Evolutionary conservation across 2,113 vertebrate species (phyloP).

Genomic region (Hippocampus guttulatus): DNA sequence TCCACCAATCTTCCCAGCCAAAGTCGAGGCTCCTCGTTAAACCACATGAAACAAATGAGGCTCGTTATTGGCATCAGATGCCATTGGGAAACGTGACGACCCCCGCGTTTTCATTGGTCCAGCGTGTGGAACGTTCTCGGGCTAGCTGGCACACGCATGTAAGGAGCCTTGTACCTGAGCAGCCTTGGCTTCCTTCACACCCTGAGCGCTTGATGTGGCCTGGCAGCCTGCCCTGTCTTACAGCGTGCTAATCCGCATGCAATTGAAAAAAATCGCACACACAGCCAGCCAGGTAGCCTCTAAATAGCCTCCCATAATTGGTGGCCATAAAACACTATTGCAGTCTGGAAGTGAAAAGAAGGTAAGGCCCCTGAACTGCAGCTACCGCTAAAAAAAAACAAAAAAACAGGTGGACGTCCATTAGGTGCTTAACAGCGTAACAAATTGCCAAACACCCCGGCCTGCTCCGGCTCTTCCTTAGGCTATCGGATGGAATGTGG

Average conservation of each 20-base stretch:
- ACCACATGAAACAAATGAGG: conserved; percentile 75
- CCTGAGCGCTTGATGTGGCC: conserved; percentile 57
- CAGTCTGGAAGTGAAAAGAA: conserved; percentile 66
- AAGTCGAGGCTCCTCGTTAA: conserved; percentile 60
- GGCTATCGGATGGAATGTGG: conserved; percentile 61
- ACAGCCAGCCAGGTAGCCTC: conserved; percentile 59
- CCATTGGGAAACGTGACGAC: conserved; percentile 27
- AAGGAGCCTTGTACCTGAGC: conserved; percentile 39
- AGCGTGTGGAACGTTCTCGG: not conserved
- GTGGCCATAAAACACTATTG: conserved; percentile 68
- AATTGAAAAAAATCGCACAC: conserved; percentile 60
- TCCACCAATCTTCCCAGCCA: conserved; percentile 40
- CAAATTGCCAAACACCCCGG: conserved; percentile 71
- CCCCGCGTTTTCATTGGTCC: conserved; percentile 1
- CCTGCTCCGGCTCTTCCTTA: conserved; percentile 51
- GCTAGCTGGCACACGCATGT: conserved; percentile 12
- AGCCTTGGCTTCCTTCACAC: conserved; percentile 42
- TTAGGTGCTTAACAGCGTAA: conserved; percentile 71
- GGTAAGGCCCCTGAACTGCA: conserved; percentile 45
- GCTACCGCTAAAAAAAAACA: conserved; percentile 58
- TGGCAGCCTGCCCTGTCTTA: conserved; percentile 41
- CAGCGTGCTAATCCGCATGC: conserved; percentile 59
- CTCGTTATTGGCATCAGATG: conserved; percentile 52
- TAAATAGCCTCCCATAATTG: conserved; percentile 73
- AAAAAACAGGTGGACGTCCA: conserved; percentile 64